phyloP scores from a whole-genome alignment of 2,888 invertebrate species.

The Aspidapion aeneum region DNA sequence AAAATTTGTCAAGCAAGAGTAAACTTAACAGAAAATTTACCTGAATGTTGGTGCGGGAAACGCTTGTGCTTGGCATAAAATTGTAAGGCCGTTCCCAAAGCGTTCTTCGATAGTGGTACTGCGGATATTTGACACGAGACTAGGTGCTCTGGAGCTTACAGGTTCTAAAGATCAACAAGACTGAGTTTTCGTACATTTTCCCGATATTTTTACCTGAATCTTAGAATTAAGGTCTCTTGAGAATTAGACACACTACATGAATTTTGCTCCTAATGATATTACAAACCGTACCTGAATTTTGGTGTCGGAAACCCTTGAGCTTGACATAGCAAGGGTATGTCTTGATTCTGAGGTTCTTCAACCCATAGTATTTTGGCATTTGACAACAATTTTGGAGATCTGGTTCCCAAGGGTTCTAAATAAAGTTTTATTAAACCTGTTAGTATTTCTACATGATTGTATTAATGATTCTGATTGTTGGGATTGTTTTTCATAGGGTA shows the following conservation, averaged over 20 bases:
- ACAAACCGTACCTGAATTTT: conserved; percentile 52
- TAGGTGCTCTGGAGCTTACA: conserved; percentile 46
- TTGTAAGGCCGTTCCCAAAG: conserved; percentile 55
- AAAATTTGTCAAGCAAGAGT: background rate
- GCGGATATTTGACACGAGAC: conserved; percentile 43
- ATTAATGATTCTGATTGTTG: too few species aligned
- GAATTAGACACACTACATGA: background rate
- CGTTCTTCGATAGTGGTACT: conserved; percentile 32
- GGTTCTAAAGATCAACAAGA: conserved; percentile 43
- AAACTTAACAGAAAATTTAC: conserved; percentile 20
- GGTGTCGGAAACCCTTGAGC: conserved; percentile 58
- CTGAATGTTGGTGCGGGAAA: conserved; percentile 60
- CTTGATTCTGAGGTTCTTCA: conserved; percentile 32
- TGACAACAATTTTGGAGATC: conserved; percentile 41
- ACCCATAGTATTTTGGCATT: conserved; percentile 38
- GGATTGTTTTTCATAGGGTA: too few species aligned
- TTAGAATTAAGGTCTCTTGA: background rate
- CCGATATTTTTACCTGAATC: background rate
- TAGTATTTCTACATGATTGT: too few species aligned
- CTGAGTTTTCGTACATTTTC: too few species aligned
- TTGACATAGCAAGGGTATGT: conserved; percentile 49
- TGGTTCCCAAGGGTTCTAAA: conserved; percentile 43
- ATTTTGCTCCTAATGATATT: conserved; percentile 4
- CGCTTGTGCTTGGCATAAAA: conserved; percentile 75
- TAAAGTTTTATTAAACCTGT: background rate